Conservation (phyloP, 2,888 invertebrate species). For the Steromphala cineraria region DNA sequence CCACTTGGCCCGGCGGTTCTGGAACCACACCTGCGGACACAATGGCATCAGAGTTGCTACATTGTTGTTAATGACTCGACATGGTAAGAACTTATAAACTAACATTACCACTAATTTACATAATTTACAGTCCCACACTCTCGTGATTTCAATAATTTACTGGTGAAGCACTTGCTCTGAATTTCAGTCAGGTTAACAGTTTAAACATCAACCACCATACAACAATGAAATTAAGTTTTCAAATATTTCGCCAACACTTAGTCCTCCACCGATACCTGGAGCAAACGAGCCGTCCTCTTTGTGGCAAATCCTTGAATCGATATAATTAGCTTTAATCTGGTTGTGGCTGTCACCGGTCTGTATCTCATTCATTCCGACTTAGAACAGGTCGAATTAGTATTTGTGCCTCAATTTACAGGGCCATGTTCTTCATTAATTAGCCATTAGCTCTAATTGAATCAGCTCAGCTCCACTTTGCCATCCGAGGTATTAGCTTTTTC, state of each 20-base stretch:
- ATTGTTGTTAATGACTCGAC: slow-evolving; percentile 71
- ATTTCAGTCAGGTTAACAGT: too few relatives aligned
- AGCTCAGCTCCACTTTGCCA: slow-evolving; percentile 36
- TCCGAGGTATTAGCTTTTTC: slow-evolving; percentile 27
- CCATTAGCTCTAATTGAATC: slow-evolving; percentile 58
- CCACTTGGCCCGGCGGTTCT: slow-evolving; percentile 73
- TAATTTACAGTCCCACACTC: too few relatives aligned
- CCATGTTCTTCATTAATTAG: slow-evolving; percentile 55
- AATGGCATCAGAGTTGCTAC: not conserved
- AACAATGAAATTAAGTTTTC: too few relatives aligned
- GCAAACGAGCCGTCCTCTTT: not conserved
- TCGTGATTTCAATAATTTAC: too few relatives aligned
- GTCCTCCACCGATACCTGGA: not conserved
- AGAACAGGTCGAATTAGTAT: slow-evolving; percentile 29
- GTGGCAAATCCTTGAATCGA: slow-evolving; percentile 29
- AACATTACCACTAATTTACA: too few relatives aligned
- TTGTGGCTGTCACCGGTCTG: slow-evolving; percentile 38
- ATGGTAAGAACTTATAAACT: slow-evolving; percentile 77
- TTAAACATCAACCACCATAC: too few relatives aligned
- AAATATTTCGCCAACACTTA: too few relatives aligned
- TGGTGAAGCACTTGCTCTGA: too few relatives aligned
- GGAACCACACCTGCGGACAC: slow-evolving; percentile 59
- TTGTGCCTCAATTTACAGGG: slow-evolving; percentile 41
- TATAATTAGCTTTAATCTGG: slow-evolving; percentile 38
- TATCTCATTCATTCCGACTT: slow-evolving; percentile 34